Evolutionary conservation across 1,140 invertebrate genomes (phyloP), one percentile per base, ranked within the genome.

Genomic region (Drosophila lacertosa): DNA sequence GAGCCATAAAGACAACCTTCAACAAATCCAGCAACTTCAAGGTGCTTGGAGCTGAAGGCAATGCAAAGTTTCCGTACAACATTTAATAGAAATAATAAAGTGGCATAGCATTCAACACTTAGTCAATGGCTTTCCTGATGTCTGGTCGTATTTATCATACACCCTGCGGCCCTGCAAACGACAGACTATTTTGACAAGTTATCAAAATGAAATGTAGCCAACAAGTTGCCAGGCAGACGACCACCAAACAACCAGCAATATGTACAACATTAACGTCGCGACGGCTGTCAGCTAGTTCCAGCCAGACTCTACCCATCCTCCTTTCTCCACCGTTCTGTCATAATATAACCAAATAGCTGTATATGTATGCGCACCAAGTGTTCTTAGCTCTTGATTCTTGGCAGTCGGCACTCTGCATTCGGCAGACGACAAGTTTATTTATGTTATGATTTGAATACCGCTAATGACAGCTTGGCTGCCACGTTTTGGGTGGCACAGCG

Each of bases 371-470:
- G 50, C 51, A 39, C 62, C 47, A 33, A 64, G 54, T 65, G 45
- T 63, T 58, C 40, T 42, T n/a, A 54, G 29, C 16, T 54, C 60
- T 35, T 9, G 20, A 20, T 32, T 24, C 39, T 54, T 42, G 44
- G 22, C 53, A 32, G 42, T 62, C 55, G 20, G 40, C 47, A 22
- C 66, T 54, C 55, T n/a, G 40, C 42, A 22, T 62, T 54, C 67
- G 74, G 57, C 80, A 90, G 88, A 90, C 89, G 89, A 90, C 89
- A 90, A 90, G 88, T 84, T 77, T 90, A 90, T 90, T 90, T 90
- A 90, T 90, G 80, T 90, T 90, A 90, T 90, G 89, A 90, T 90
- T 81, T 90, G 83, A 77, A 90, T 90, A 81, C 74, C 77, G 74
- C 80, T 90, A 90, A 90, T 90, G 89, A 90, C 77, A 86, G 82